phyloP scores from a whole-genome alignment of 2,888 invertebrate species.

The Tetheella fluctuosa region DNA sequence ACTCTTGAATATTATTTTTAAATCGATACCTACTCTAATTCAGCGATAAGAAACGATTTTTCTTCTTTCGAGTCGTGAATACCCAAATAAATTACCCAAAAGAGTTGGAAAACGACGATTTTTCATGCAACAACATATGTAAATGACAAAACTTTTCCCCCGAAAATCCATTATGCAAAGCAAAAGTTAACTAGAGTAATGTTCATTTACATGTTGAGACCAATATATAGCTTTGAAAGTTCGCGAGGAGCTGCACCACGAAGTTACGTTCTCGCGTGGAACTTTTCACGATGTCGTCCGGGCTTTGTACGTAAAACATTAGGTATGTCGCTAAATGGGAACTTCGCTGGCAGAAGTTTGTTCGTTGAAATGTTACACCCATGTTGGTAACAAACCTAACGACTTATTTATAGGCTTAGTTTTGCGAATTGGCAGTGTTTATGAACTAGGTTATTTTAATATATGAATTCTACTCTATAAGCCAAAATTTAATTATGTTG shows the following conservation, averaged over 20 bases:
- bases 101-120: not conserved
- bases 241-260: slow-evolving; percentile 5
- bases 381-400: slow-evolving; percentile 12
- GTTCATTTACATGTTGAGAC: slow-evolving; percentile 12
- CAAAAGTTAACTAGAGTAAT: slow-evolving; percentile 5
- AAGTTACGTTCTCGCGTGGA: slow-evolving; percentile 17
- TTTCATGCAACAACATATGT: not conserved
- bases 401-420: slow-evolving; percentile 8
- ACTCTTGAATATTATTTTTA: not conserved
- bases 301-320: slow-evolving; percentile 23
- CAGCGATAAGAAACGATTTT: too few species aligned
- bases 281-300: slow-evolving; percentile 22
- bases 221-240: slow-evolving; percentile 12
- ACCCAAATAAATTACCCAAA: too few species aligned
- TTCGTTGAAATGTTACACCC: slow-evolving; percentile 30
- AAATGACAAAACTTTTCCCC: not conserved
- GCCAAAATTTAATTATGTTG: too few species aligned
- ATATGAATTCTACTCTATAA: not conserved
- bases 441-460: not conserved
- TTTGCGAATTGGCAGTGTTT: not conserved
- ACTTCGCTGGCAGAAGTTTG: slow-evolving; percentile 28
- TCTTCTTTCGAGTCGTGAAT: not conserved
- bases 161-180: slow-evolving; percentile 5
- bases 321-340: slow-evolving; percentile 30
- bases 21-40: too few species aligned